A percentile compares a stretch with the other conserved stretches of the same genome.
These are phyloP conservation scores for Apomyelois bistriatella DNA, from an alignment of 2,888 invertebrate species.

Conservation along the genomic window DNA sequence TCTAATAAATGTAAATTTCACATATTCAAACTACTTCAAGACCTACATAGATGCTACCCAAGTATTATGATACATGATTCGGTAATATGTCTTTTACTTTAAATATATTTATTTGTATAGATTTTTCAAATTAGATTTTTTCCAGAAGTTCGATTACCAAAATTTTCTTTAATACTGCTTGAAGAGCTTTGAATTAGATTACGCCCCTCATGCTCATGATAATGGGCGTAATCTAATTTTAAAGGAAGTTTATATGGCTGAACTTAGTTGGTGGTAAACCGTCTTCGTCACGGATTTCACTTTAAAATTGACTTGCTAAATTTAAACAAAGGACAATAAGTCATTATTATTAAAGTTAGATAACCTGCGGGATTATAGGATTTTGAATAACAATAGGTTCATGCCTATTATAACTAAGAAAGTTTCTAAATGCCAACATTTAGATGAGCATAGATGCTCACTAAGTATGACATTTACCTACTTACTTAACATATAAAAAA, in stretches of 20 bases:
- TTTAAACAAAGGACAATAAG: slow-evolving; percentile 3
- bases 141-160: not conserved
- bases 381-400: no score
- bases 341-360: not conserved
- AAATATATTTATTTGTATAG: no score
- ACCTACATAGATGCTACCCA: no score
- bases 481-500: no score
- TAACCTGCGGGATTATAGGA: not conserved
- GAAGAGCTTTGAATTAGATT: no score
- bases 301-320: slow-evolving; percentile 9
- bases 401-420: not conserved
- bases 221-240: slow-evolving; percentile 1
- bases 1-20: no score
- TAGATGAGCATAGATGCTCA: no score
- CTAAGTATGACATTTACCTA: no score
- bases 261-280: slow-evolving; percentile 5
- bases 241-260: not conserved
- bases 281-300: slow-evolving; percentile 1
- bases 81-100: no score
- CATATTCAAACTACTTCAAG: no score
- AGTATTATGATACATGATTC: no score
- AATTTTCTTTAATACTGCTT: not conserved
- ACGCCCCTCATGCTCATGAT: not conserved
- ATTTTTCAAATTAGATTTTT: not conserved
- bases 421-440: not conserved